A percentile compares a stretch with the other conserved stretches of the same genome.
phyloP scores from a whole-genome alignment of 1,140 invertebrate genomes.

The Zaprionus ornatus region DNA sequence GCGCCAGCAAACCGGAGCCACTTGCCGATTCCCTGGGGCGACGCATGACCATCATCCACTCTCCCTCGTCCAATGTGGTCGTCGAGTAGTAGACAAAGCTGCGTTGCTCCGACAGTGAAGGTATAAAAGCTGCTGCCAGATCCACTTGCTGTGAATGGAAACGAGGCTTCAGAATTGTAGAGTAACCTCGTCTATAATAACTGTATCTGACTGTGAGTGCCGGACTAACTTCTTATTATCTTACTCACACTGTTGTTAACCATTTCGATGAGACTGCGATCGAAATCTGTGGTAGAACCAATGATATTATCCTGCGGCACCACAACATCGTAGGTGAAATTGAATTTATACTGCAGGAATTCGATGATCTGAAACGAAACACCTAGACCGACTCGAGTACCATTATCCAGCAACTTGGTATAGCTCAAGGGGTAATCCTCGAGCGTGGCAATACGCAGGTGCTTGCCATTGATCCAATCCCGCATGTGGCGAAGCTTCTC shows the following conservation, averaged over 20 bases:
- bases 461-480: slow-evolving; percentile 72
- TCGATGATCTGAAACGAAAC: slow-evolving; percentile 90
- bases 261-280: slow-evolving; percentile 86
- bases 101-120: slow-evolving; percentile 86
- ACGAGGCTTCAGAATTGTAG: neutral
- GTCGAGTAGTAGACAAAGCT: slow-evolving; percentile 87
- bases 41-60: slow-evolving; percentile 91
- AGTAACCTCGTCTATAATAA: neutral
- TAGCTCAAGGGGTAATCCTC: slow-evolving; percentile 88
- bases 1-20: slow-evolving; percentile 92
- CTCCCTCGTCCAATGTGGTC: slow-evolving; percentile 88
- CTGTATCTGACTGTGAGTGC: too few species aligned
- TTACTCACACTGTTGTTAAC: slow-evolving; percentile 70
- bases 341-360: slow-evolving; percentile 88
- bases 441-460: slow-evolving; percentile 72
- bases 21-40: slow-evolving; percentile 91
- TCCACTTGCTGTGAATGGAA: slow-evolving; percentile 87
- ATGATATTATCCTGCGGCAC: slow-evolving; percentile 85
- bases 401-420: slow-evolving; percentile 84
- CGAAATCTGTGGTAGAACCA: slow-evolving; percentile 84
- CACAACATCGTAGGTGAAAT: slow-evolving; percentile 89
- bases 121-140: slow-evolving; percentile 90
- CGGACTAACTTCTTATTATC: too few species aligned
- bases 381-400: slow-evolving; percentile 86
- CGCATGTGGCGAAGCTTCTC: slow-evolving; percentile 52